Base-by-base conservation (phyloP, 2,797 vertebrate genomes). In the Podarcis siculus region DNA sequence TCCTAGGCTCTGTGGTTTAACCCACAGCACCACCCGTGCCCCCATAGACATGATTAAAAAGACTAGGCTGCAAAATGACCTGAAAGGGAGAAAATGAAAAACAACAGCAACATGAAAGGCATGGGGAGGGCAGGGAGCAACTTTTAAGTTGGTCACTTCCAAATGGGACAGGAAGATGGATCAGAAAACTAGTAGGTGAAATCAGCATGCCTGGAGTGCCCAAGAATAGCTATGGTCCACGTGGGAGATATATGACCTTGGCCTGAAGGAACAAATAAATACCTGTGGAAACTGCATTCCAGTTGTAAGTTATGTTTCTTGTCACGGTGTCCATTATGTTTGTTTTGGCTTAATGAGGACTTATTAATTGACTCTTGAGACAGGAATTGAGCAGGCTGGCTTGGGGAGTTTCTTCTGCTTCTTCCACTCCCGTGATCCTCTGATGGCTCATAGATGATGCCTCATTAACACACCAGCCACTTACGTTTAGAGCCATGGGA, bases 331-430 rank as follows among this genome's bases (percentile, higher is more conserved):
- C 58, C 73, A 83, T 78, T 77, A 77, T 69, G 73, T 83, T 83
- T 88, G 73, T 83, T 88, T 88, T 83, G 73, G 72, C 61, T 67
- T 88, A 88, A 88, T 88, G 86, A 83, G 72, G 71, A 78, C 86
- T 87, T 87, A 83, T 87, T 87, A 88, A 83, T 81, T 69, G 80
- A 58, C 80, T 83, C 86, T 83, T 39, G 81, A 58, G 86, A 88
- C 32, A 83, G 42, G 32, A 87, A 66, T 35, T 67, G 72, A 82
- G 23, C 81, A 83, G 80, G 8, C 21, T 58, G 61, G 45, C 27
- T 49, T 30, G 27, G 67, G 80, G 39, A 69, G 23, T 77, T 78
- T 77, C 61, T 21, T 19, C 67, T 42, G 1, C 7, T 76, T 87
- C 78, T 90, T 83, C 61, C 30, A 84, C 49, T 81, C 0, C 37